A percentile compares a stretch with the other conserved stretches of the same genome.
Conservation (phyloP, 2,888 invertebrate genomes). For the Tetrapedia diversipes region DNA sequence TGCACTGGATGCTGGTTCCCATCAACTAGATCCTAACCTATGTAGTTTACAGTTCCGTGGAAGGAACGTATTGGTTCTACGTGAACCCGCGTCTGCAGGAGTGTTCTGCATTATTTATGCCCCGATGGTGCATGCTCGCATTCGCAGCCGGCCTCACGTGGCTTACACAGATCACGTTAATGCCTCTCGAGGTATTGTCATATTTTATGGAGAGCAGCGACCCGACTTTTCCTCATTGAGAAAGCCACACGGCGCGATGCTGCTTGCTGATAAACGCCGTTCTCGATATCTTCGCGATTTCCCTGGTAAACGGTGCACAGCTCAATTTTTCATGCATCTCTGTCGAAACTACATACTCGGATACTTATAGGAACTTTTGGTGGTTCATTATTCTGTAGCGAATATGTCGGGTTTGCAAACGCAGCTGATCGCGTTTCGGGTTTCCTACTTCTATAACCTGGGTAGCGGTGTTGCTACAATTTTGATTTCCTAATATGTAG, state of each 20-base stretch:
- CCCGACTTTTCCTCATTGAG: conserved; percentile 68
- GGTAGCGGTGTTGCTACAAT: no score
- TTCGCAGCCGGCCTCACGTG: conserved; percentile 63
- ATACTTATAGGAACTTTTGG: no score
- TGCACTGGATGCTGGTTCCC: conserved; percentile 39
- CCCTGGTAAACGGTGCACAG: not conserved
- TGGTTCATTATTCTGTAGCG: not conserved
- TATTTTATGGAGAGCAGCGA: conserved; percentile 63
- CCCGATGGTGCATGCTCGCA: conserved; percentile 58
- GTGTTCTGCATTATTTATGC: conserved; percentile 77
- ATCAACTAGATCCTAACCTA: conserved; percentile 44
- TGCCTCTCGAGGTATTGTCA: conserved; percentile 68
- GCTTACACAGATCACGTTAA: conserved; percentile 73
- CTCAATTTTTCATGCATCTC: not conserved
- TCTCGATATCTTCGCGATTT: conserved; percentile 24
- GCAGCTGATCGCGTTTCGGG: no score
- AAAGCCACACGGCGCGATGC: conserved; percentile 9
- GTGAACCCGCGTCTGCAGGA: conserved; percentile 76
- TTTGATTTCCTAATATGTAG: no score
- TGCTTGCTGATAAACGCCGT: conserved; percentile 26
- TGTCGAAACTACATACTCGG: no score
- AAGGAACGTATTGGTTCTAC: conserved; percentile 76
- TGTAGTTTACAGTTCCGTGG: conserved; percentile 59
- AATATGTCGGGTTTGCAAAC: no score
- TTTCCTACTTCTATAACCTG: no score